Base-by-base conservation (phyloP, 2,888 invertebrate species). In the Gisinianus flammeolus region DNA sequence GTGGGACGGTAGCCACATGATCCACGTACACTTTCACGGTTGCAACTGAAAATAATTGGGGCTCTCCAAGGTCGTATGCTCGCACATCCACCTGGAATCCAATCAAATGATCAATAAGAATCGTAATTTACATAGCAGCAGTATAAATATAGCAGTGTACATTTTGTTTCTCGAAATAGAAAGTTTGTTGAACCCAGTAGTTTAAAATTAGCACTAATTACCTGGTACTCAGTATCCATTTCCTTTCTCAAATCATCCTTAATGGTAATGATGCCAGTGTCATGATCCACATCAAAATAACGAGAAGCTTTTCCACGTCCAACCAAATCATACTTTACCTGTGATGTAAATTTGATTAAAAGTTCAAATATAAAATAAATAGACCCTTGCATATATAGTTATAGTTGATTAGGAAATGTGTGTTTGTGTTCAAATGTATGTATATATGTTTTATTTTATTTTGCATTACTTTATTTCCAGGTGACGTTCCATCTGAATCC, bases 241-340 rank as follows among this genome's bases (percentile, higher is more conserved):
- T 95, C 94, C 87, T 95, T 95, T 77, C 93, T 90, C 73, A 96
- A 87, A 86, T 95, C 94, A 86, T 95, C 95, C 33, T 94, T 91
- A 0, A 96, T 92, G 75, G 92, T 90, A 24, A 97, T 88, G 0
- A 91, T 91, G 0, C 96, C 97, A 0, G 92, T 92, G 79, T 94
- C 94, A 0, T 93, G 91, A 86, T 96, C 94, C 8, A 97, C 93
- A 83, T 93, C 92, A 89, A 97, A 97, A 87, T 94, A 96, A 85
- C 93, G 93, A 0, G 91, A 89, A 0, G 95, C 92, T 86, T 94
- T 93, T 28, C 93, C 93, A 26, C 93, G 89, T 0, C 95, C 95
- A 6, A 92, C 93, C 73, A 96, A 89, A 86, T 94, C 94, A 86
- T 95, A 96, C 81, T 85, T 81, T 74, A 86, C 79, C 86, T 85